phyloP scores from a whole-genome alignment of 2,797 vertebrate species.

The Chloroceryle inda region DNA sequence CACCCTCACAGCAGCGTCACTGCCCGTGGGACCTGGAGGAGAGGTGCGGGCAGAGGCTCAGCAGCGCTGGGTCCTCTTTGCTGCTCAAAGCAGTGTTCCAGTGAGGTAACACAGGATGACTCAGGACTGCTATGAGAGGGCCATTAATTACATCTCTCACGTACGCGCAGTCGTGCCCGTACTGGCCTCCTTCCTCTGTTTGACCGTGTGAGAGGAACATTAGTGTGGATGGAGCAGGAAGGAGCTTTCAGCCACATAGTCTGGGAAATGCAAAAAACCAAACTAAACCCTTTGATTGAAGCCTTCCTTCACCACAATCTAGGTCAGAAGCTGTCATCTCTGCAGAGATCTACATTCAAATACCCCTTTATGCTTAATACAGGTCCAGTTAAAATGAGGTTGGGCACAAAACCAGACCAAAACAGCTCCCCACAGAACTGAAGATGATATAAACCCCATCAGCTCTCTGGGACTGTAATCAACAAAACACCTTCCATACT shows the following conservation, averaged over 20 bases:
- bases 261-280: neutral
- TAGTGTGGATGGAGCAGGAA: neutral
- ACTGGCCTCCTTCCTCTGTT: neutral
- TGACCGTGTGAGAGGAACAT: fast-evolving
- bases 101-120: neutral
- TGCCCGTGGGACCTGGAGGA: too few relatives aligned
- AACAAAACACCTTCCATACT: neutral
- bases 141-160: neutral
- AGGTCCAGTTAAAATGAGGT: neutral
- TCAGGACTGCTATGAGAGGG: neutral
- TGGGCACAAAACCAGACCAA: neutral
- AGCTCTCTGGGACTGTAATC: neutral
- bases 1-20: fast-evolving
- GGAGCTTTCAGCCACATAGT: neutral
- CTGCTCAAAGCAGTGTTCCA: neutral
- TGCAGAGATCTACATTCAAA: neutral
- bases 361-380: too few relatives aligned
- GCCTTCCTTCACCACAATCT: neutral
- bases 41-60: neutral
- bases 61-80: fast-evolving
- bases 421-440: neutral
- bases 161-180: fast-evolving
- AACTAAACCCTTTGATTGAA: neutral
- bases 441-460: neutral
- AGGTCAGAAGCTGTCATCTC: fast-evolving